Conservation (phyloP, 2,113 vertebrate genomes). For the Microcebus tavaratra region DNA sequence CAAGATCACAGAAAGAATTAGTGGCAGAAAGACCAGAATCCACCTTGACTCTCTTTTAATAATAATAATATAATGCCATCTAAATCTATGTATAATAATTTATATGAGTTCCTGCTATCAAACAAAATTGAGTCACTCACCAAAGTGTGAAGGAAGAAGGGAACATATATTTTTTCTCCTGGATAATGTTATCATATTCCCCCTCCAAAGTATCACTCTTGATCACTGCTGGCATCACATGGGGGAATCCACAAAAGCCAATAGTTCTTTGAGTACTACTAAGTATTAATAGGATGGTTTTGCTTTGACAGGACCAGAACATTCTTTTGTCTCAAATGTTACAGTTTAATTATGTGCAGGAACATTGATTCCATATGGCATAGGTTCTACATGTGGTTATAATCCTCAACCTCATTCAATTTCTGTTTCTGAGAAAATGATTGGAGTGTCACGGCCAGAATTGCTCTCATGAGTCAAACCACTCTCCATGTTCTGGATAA, state of each 20-base stretch:
- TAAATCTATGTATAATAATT: background rate
- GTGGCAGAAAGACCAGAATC: background rate
- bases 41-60: background rate
- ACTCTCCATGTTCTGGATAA: background rate
- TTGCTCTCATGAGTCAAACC: background rate
- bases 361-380: background rate
- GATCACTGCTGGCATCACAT: background rate
- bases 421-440: slow-evolving; percentile 14
- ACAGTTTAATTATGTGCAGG: background rate
- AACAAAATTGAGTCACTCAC: background rate
- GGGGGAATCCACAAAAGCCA: background rate
- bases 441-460: background rate
- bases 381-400: slow-evolving; percentile 17
- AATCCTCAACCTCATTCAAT: background rate
- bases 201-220: background rate
- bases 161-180: background rate
- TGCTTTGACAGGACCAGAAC: background rate
- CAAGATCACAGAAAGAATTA: slow-evolving; percentile 1
- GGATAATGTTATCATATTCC: background rate
- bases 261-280: background rate
- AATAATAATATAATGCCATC: slow-evolving; percentile 23
- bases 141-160: background rate
- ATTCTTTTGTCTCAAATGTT: background rate
- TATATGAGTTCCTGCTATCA: background rate
- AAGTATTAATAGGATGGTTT: background rate